Percentiles rank a stretch among this genome's conserved stretches.
Conservation (phyloP, 2,888 invertebrate genomes). For the Acleris cristana region DNA sequence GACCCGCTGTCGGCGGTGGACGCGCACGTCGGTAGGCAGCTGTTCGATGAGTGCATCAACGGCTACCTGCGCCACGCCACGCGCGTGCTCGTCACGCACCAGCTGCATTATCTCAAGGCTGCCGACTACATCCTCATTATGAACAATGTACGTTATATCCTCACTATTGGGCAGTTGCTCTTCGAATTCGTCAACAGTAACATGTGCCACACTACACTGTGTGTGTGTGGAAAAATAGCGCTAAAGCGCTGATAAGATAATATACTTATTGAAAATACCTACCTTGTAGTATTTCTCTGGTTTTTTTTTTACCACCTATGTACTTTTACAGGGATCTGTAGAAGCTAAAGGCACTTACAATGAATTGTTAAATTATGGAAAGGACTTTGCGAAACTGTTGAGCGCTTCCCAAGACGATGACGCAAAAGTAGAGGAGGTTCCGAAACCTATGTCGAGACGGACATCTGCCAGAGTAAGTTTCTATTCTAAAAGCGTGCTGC, state of each 20-base stretch:
- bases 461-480: conserved; percentile 72
- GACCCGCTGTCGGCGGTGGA: conserved; percentile 94
- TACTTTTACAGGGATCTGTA: conserved; percentile 75
- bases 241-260: not conserved
- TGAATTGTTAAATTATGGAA: conserved; percentile 81
- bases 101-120: conserved; percentile 87
- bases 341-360: conserved; percentile 85
- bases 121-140: conserved; percentile 84
- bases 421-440: conserved; percentile 63
- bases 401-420: conserved; percentile 75
- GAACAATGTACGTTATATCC: conserved; percentile 63
- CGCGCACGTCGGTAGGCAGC: conserved; percentile 88
- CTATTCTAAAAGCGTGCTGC: not conserved
- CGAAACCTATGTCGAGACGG: conserved; percentile 64
- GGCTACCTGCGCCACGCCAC: conserved; percentile 88
- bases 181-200: too few relatives aligned
- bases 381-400: conserved; percentile 85
- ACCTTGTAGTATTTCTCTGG: not conserved
- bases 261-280: too few relatives aligned
- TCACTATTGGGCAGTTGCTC: too few relatives aligned
- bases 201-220: too few relatives aligned
- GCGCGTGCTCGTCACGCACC: conserved; percentile 93
- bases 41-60: conserved; percentile 90
- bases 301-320: not conserved
- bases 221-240: too few relatives aligned